These are phyloP conservation scores for Itoplectis maculator DNA, from an alignment of 2,888 invertebrate genomes.

Conservation along the genomic window DNA sequence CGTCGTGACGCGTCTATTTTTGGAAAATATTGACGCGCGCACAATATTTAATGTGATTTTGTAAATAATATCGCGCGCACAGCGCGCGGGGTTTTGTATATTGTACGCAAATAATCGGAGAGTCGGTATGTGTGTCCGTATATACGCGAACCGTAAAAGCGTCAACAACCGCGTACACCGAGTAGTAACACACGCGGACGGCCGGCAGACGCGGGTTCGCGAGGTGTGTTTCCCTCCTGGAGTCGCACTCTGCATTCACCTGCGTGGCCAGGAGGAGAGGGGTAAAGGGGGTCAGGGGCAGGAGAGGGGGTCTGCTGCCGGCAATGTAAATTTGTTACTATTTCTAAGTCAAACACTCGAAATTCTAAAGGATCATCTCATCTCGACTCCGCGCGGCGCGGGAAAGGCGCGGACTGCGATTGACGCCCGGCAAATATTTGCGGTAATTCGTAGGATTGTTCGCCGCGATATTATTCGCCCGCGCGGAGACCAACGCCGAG, in stretches of 20 bases:
- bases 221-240: slow-evolving; percentile 13
- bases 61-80: slow-evolving; percentile 46
- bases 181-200: slow-evolving; percentile 30
- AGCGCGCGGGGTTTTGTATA: slow-evolving; percentile 36
- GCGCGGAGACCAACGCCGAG: slow-evolving; percentile 53
- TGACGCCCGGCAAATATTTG: slow-evolving; percentile 75
- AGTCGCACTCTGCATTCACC: slow-evolving; percentile 34
- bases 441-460: slow-evolving; percentile 73
- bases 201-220: slow-evolving; percentile 1
- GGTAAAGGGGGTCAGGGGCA: too few relatives aligned
- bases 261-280: too few relatives aligned
- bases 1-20: not conserved
- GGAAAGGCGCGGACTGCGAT: slow-evolving; percentile 52
- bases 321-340: slow-evolving; percentile 75
- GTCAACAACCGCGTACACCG: slow-evolving; percentile 35
- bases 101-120: slow-evolving; percentile 46
- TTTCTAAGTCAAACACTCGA: slow-evolving; percentile 74
- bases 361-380: slow-evolving; percentile 72
- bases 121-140: slow-evolving; percentile 14
- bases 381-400: slow-evolving; percentile 45
- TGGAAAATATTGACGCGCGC: slow-evolving; percentile 12
- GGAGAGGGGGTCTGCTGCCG: too few relatives aligned
- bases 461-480: slow-evolving; percentile 65
- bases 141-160: too few relatives aligned
- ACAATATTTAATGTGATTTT: slow-evolving; percentile 53